These are phyloP conservation scores for Paralichthys olivaceus DNA, from an alignment of 2,113 vertebrate species.

Conservation along the genomic window DNA sequence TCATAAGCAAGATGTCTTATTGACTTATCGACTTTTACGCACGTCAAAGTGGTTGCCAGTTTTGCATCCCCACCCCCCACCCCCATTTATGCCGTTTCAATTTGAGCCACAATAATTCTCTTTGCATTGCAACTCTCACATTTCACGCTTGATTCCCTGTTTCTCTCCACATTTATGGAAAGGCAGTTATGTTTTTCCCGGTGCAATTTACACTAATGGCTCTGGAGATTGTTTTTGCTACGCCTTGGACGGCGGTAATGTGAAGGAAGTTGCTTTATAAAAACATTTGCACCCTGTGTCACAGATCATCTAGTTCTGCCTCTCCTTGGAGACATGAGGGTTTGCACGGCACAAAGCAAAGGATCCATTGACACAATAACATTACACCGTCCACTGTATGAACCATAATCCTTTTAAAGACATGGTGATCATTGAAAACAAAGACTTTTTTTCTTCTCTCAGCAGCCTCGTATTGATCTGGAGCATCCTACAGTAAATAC, in stretches of 20 bases:
- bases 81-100: conserved; percentile 36
- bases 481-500: conserved; percentile 3
- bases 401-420: conserved; percentile 8
- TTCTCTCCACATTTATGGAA: conserved; percentile 60
- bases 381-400: conserved; percentile 2
- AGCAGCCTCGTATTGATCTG: background rate
- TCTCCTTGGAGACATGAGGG: conserved; percentile 29
- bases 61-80: conserved; percentile 7
- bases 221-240: conserved; percentile 58
- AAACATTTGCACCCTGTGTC: conserved; percentile 52
- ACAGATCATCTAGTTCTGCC: conserved; percentile 52
- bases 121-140: conserved; percentile 53
- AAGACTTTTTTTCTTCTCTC: background rate
- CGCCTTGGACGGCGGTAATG: conserved; percentile 33
- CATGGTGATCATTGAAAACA: conserved; percentile 8
- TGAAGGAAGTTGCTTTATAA: conserved; percentile 51
- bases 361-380: background rate
- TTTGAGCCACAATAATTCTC: conserved; percentile 59
- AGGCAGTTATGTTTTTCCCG: conserved; percentile 57
- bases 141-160: conserved; percentile 73
- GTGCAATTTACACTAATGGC: conserved; percentile 58
- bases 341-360: conserved; percentile 3
- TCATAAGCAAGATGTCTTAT: conserved; percentile 56
- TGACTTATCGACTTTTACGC: conserved; percentile 55
- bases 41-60: conserved; percentile 33